A percentile compares a stretch with the other conserved stretches of the same genome.
Evolutionary conservation across 2,888 invertebrate species (phyloP).

Genomic region (Lamproptera curius): DNA sequence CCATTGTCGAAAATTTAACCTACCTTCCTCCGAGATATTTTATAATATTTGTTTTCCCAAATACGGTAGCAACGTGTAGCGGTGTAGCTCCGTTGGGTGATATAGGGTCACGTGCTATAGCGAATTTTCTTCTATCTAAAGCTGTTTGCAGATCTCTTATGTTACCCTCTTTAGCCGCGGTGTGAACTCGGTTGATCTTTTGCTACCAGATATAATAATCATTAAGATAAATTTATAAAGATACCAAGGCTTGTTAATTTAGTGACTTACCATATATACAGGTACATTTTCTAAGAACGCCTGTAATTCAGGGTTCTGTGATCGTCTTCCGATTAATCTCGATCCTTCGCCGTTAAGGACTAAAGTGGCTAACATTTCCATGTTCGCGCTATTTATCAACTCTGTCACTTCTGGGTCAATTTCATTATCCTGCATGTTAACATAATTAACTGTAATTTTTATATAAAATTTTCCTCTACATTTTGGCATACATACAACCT

Average conservation of each 20-base stretch:
- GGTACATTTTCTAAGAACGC: slow-evolving; percentile 93
- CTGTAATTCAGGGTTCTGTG: slow-evolving; percentile 87
- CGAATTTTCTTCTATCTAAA: slow-evolving; percentile 93
- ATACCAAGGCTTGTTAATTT: no score
- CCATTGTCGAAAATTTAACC: not conserved
- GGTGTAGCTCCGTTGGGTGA: slow-evolving; percentile 92
- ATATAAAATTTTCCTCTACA: slow-evolving; percentile 41
- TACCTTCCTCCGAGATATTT: slow-evolving; percentile 79
- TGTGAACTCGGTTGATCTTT: slow-evolving; percentile 93
- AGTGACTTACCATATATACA: slow-evolving; percentile 85
- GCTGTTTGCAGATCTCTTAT: slow-evolving; percentile 90
- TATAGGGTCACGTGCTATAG: slow-evolving; percentile 89
- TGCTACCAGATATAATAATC: slow-evolving; percentile 69
- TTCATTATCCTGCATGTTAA: slow-evolving; percentile 57
- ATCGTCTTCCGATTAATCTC: slow-evolving; percentile 82
- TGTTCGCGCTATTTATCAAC: slow-evolving; percentile 85
- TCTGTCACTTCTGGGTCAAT: slow-evolving; percentile 82
- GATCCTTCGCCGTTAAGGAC: slow-evolving; percentile 94
- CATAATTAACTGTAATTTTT: slow-evolving; percentile 4
- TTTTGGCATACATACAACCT: slow-evolving; percentile 47
- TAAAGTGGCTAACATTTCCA: slow-evolving; percentile 93
- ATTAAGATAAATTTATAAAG: no score
- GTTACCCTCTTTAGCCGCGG: slow-evolving; percentile 90
- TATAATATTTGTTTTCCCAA: slow-evolving; percentile 89
- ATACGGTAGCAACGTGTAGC: slow-evolving; percentile 90